These are phyloP conservation scores for Linurgus olivaceus DNA, from an alignment of 2,797 vertebrate genomes.

Conservation along the genomic window DNA sequence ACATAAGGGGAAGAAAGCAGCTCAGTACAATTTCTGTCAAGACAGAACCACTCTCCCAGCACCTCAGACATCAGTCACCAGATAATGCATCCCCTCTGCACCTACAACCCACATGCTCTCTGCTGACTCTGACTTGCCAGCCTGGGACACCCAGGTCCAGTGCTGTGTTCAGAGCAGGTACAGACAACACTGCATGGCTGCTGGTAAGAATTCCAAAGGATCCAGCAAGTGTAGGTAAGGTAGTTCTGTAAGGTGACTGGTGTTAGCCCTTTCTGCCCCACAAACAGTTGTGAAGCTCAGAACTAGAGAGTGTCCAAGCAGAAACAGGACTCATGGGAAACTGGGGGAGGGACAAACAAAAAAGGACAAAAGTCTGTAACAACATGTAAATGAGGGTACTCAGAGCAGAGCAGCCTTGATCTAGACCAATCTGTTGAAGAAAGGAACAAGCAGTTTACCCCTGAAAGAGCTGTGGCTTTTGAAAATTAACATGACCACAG, in stretches of 20 bases:
- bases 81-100: neutral
- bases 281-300: neutral
- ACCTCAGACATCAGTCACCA: neutral
- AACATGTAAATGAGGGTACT: neutral
- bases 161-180: neutral
- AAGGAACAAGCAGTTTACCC: neutral
- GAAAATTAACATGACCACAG: neutral
- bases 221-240: neutral
- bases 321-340: neutral
- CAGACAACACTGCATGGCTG: accelerated
- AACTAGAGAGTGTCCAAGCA: neutral
- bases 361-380: neutral
- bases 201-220: neutral
- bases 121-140: neutral
- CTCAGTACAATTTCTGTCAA: neutral
- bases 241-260: neutral
- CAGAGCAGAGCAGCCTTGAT: neutral
- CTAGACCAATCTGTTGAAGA: neutral
- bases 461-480: neutral
- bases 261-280: neutral
- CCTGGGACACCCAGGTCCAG: accelerated
- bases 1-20: neutral
- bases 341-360: accelerated
- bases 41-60: neutral
- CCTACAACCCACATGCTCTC: accelerated